Evolutionary conservation across 2,113 vertebrate species (phyloP), one percentile per base, ranked within the genome.

Genomic region (Lagopus muta): DNA sequence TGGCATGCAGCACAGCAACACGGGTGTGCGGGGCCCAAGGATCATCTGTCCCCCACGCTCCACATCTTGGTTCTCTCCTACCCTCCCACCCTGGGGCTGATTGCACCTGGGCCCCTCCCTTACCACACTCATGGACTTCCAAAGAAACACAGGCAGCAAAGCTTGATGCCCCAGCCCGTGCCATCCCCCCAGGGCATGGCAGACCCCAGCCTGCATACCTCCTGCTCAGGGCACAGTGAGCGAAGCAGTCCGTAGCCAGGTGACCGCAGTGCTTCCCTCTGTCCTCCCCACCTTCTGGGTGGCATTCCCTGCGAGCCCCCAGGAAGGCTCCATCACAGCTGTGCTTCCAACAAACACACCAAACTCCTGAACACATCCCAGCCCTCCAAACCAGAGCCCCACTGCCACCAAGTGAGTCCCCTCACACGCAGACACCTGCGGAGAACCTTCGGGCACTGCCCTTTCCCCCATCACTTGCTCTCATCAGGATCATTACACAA

Each of bases 161-260:
- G 69, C 21, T 38, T 11, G 34, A 42, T 75, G 42, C 57, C 42
- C 64, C 55, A 71, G 42, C 1, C 1, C 3, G 50, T 84, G n/a
- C 36, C 47, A 83, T 58, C 13, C 36, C 17, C 0, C 0, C 30
- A 13, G 38, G 13, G 52, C 36, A 30, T 1, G 7, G 10, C 12
- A 47, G 55, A 77, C 25, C 24, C 43, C 64, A 90, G 54, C 19
- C 42, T 28, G 47, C 36, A 62, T 34, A 69, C 42, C 12, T 42
- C 62, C 57, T 34, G 52, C 62, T 40, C 75, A 69, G 58, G 34
- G 65, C 0, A 2, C 8, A 61, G 76, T 3, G 1, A 57, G 38
- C 55, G 48, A 27, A 88, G 75, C 21, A 77, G 76, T 69, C 69
- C 66, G 10, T 43, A 54, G 17, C 27, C 27, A 30, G 52, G 52